Conservation (phyloP, 2,888 invertebrate genomes). For the Drosophila parthenogenetica region DNA sequence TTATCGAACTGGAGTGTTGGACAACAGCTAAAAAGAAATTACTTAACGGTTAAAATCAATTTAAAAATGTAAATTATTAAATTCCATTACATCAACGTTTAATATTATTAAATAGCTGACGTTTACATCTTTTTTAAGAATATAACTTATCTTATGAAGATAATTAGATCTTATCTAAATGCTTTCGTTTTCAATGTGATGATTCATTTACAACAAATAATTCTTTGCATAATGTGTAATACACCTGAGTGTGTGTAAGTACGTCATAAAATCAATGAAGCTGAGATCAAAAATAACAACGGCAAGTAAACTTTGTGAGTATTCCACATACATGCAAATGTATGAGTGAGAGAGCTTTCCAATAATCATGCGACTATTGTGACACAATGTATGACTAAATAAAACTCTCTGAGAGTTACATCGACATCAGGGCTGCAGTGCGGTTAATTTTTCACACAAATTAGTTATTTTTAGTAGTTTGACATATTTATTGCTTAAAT, state of each 20-base stretch:
- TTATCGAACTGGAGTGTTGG: constrained; percentile 31
- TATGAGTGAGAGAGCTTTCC: constrained; percentile 29
- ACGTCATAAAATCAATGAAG: constrained; percentile 2
- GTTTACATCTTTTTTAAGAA: background rate
- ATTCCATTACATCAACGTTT: no score
- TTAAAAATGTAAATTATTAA: background rate
- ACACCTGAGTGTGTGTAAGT: background rate
- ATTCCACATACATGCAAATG: background rate
- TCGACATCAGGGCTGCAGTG: constrained; percentile 24
- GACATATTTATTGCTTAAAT: no score
- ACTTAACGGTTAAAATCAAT: background rate
- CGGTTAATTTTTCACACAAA: background rate
- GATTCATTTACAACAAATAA: constrained; percentile 29
- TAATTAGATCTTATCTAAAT: background rate
- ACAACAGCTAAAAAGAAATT: background rate
- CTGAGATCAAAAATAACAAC: constrained; percentile 25
- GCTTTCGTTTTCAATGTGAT: constrained; percentile 19
- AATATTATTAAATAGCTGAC: no score
- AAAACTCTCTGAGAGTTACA: constrained; percentile 18
- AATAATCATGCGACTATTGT: constrained; percentile 29
- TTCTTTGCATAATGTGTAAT: background rate
- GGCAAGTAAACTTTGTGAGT: constrained; percentile 6
- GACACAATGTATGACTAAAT: constrained; percentile 30
- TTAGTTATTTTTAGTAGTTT: no score
- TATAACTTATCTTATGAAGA: background rate